These are phyloP conservation scores for Lasioglossum oenotherae DNA, from an alignment of 2,888 invertebrate genomes.

Conservation along the genomic window DNA sequence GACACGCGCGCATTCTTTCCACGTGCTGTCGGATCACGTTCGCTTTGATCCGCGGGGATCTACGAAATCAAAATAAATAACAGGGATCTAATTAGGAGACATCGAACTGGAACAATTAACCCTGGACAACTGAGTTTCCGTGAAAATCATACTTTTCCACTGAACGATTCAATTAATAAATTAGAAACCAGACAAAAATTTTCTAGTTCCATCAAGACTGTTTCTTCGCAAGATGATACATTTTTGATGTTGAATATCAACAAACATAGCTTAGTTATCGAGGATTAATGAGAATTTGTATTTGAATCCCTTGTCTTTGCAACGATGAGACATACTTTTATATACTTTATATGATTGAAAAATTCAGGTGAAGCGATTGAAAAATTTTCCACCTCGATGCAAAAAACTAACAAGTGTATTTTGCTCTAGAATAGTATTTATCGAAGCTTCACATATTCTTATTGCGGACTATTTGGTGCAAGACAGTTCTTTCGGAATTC, in stretches of 20 bases:
- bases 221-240: no score
- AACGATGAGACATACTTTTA: neutral
- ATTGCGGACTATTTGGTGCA: neutral
- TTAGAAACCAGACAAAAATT: neutral
- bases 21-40: slow-evolving; percentile 38
- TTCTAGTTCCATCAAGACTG: no score
- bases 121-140: neutral
- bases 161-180: neutral
- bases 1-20: slow-evolving; percentile 25
- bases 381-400: neutral
- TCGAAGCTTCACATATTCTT: neutral
- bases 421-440: neutral
- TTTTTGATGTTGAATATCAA: neutral
- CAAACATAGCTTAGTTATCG: neutral
- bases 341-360: neutral
- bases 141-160: no score
- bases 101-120: neutral
- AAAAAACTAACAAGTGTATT: neutral
- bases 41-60: neutral
- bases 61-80: slow-evolving; percentile 51
- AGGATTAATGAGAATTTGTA: neutral
- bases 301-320: neutral
- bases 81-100: neutral
- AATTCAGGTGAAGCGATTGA: neutral
- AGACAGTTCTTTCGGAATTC: neutral